Conservation (phyloP, 1,140 invertebrate species). For the Lepeophtheirus salmonis region DNA sequence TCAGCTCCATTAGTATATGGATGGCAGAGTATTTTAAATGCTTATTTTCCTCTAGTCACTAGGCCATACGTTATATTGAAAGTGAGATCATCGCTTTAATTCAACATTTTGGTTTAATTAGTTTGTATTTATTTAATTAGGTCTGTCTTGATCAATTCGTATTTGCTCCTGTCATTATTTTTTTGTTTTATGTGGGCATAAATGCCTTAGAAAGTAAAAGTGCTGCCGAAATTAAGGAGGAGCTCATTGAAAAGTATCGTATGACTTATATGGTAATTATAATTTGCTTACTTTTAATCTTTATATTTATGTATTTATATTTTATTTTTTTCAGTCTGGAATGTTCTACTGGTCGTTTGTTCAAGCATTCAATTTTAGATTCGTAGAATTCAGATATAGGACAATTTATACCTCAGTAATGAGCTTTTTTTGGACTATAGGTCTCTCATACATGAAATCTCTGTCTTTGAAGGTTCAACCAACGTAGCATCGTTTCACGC, state of each 20-base stretch:
- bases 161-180: background rate
- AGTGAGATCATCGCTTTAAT: background rate
- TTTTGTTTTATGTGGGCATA: background rate
- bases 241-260: background rate
- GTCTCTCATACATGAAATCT: background rate
- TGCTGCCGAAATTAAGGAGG: background rate
- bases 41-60: background rate
- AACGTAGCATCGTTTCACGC: too few species aligned
- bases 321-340: background rate
- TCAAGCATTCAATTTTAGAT: background rate
- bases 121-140: background rate
- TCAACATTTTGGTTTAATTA: background rate
- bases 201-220: background rate
- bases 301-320: background rate
- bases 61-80: background rate
- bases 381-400: background rate
- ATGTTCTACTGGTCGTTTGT: background rate
- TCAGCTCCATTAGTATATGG: background rate
- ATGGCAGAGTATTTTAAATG: background rate
- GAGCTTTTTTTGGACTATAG: background rate
- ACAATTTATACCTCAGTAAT: background rate
- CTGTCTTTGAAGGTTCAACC: background rate
- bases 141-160: background rate
- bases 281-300: background rate
- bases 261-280: background rate